Evolutionary conservation across 2,888 invertebrate species (phyloP).

Genomic region (Prionchulus punctatus): DNA sequence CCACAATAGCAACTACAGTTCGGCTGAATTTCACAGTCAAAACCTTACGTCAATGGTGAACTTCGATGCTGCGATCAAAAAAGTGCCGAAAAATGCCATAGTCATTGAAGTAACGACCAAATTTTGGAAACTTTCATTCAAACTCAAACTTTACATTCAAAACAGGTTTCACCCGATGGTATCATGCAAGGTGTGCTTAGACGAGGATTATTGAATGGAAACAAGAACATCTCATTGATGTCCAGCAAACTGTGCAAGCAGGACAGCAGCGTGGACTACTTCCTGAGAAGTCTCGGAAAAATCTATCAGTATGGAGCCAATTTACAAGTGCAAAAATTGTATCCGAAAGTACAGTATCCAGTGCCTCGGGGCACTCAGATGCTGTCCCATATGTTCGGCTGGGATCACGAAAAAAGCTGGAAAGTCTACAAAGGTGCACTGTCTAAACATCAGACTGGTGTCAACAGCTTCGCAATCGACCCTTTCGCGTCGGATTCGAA

Average conservation of each 20-base stretch:
- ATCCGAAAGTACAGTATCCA: slow-evolving; percentile 58
- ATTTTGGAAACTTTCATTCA: slow-evolving; percentile 44
- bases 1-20: slow-evolving; percentile 58
- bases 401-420: slow-evolving; percentile 79
- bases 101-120: slow-evolving; percentile 68
- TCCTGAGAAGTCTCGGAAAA: slow-evolving; percentile 58
- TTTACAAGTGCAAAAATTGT: slow-evolving; percentile 55
- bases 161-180: slow-evolving; percentile 68
- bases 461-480: background rate
- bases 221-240: slow-evolving; percentile 64
- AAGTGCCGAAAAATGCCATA: slow-evolving; percentile 66
- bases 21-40: slow-evolving; percentile 76
- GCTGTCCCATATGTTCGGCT: slow-evolving; percentile 60
- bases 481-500: slow-evolving; percentile 1
- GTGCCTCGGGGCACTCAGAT: slow-evolving; percentile 71
- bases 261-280: slow-evolving; percentile 54
- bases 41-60: slow-evolving; percentile 80
- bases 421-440: slow-evolving; percentile 51
- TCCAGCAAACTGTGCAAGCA: slow-evolving; percentile 58
- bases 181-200: slow-evolving; percentile 80
- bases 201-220: slow-evolving; percentile 56
- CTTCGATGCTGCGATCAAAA: slow-evolving; percentile 61
- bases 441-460: background rate
- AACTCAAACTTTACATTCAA: too few species aligned
- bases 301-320: slow-evolving; percentile 62